These are phyloP conservation scores for Globodera rostochiensis DNA, from an alignment of 1,140 invertebrate genomes.

Conservation along the genomic window DNA sequence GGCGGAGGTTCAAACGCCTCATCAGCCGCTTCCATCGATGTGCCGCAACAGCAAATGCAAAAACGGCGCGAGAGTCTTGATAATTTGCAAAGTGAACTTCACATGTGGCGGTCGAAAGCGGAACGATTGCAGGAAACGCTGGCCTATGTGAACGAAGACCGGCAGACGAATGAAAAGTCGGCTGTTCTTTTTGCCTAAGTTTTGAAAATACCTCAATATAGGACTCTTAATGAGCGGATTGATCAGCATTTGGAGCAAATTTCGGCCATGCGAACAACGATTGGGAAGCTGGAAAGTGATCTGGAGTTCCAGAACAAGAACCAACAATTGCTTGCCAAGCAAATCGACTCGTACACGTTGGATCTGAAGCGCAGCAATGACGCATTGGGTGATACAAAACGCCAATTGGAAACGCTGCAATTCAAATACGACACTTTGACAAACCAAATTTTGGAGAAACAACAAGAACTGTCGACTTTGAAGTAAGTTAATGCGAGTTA, in stretches of 20 bases:
- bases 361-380: slow-evolving; percentile 33
- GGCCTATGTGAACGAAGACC: slow-evolving; percentile 25
- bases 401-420: slow-evolving; percentile 32
- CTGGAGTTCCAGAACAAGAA: slow-evolving; percentile 48
- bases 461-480: slow-evolving; percentile 36
- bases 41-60: neutral
- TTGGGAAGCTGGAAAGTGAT: slow-evolving; percentile 42
- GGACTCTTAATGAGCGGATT: slow-evolving; percentile 37
- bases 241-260: slow-evolving; percentile 44
- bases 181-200: neutral
- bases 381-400: slow-evolving; percentile 16
- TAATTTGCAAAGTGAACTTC: slow-evolving; percentile 16
- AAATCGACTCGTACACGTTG: slow-evolving; percentile 31
- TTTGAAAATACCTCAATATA: slow-evolving; percentile 25
- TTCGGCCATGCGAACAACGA: slow-evolving; percentile 38
- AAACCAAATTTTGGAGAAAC: slow-evolving; percentile 38
- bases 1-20: slow-evolving; percentile 18
- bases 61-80: neutral
- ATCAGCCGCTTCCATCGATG: neutral
- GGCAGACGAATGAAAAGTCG: slow-evolving; percentile 27
- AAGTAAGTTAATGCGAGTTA: neutral
- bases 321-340: slow-evolving; percentile 42
- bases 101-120: slow-evolving; percentile 20
- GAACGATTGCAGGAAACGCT: slow-evolving; percentile 33
- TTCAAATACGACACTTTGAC: slow-evolving; percentile 37